Conservation (phyloP, 2,888 invertebrate genomes). For the Drosophila prolongata region DNA sequence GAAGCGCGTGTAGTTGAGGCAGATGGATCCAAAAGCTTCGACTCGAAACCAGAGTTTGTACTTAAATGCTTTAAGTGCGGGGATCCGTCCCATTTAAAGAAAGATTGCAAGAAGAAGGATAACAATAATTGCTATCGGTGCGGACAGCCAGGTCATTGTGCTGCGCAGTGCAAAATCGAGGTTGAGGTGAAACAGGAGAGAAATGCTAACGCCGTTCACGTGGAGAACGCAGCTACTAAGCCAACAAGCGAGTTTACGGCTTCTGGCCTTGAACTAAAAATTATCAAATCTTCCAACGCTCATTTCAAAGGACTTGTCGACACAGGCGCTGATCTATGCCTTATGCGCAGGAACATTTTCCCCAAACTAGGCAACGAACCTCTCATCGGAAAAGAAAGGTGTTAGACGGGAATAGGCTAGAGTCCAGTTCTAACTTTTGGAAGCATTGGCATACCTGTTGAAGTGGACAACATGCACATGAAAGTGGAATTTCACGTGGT, state of each 20-base stretch:
- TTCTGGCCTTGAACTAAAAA: neutral
- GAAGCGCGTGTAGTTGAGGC: neutral
- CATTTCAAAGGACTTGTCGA: neutral
- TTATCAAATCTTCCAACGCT: neutral
- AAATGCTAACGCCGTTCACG: neutral
- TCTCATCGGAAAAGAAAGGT: neutral
- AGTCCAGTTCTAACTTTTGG: neutral
- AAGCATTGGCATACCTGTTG: neutral
- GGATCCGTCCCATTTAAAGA: neutral
- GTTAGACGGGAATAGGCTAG: neutral
- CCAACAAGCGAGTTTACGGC: neutral
- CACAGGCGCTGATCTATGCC: neutral
- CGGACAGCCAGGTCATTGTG: neutral
- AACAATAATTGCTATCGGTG: neutral
- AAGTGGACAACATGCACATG: neutral
- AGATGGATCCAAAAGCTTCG: neutral
- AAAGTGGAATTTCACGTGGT: neutral
- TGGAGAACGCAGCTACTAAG: neutral
- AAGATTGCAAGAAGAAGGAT: neutral
- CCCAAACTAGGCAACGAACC: neutral
- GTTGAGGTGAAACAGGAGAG: neutral
- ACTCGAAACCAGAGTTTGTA: neutral
- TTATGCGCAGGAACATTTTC: neutral
- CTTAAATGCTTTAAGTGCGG: conserved; percentile 3
- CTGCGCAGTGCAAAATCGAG: conserved; percentile 2